A percentile compares a stretch with the other conserved stretches of the same genome.
These are phyloP conservation scores for Aviceda subcristata DNA, from an alignment of 2,113 vertebrate genomes.

Conservation along the genomic window DNA sequence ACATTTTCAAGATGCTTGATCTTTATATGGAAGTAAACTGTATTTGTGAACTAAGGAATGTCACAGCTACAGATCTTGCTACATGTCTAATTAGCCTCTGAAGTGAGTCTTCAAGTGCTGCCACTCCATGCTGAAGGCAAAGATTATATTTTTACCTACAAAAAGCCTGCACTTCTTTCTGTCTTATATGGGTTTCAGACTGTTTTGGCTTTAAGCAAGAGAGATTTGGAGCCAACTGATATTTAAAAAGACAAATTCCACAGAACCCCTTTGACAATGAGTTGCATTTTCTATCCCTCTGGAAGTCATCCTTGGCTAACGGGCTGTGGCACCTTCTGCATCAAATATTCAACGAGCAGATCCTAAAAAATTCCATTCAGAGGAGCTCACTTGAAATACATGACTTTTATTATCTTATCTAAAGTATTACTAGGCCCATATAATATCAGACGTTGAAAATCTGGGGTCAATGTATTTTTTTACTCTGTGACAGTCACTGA, in stretches of 20 bases:
- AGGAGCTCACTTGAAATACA: neutral
- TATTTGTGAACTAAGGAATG: neutral
- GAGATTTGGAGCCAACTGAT: neutral
- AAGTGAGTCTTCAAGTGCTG: neutral
- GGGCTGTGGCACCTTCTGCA: neutral
- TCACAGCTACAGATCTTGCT: neutral
- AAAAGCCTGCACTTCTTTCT: fast-evolving
- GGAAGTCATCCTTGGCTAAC: neutral
- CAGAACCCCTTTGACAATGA: neutral
- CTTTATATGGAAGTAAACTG: neutral
- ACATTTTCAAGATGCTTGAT: neutral
- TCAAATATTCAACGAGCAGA: neutral
- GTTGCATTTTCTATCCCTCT: neutral
- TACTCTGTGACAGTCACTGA: neutral
- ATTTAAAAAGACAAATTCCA: neutral
- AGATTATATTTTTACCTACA: neutral
- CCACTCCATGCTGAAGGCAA: neutral
- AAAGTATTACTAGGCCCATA: neutral
- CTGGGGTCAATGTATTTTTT: neutral
- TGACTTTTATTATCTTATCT: neutral
- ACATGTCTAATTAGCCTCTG: neutral
- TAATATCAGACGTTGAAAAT: neutral
- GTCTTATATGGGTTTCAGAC: neutral
- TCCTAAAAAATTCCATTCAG: neutral
- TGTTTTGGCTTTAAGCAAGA: neutral